Evolutionary conservation across 23 tunicate genomes (phyloP).

Genomic region (Clavelina lepadiformis): DNA sequence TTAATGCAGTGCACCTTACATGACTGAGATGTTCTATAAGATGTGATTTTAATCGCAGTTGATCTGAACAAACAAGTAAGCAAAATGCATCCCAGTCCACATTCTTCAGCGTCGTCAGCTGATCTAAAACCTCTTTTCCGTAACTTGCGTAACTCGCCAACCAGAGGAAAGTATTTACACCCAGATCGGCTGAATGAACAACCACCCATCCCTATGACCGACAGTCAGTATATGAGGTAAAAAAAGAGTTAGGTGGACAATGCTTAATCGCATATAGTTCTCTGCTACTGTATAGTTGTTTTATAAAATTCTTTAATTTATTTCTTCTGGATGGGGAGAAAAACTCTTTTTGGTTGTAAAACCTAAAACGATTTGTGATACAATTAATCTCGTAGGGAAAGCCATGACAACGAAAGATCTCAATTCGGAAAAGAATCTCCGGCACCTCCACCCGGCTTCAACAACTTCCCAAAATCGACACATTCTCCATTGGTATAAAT

Average conservation of each 20-base stretch:
- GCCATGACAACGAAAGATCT: no score
- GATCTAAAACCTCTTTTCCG: slow-evolving; percentile 43
- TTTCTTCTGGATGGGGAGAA: not conserved
- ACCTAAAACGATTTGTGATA: no score
- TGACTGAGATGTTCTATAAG: not conserved
- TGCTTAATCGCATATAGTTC: no score
- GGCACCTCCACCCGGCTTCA: slow-evolving; percentile 63
- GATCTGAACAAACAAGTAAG: slow-evolving; percentile 5
- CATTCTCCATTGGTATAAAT: slow-evolving; percentile 37
- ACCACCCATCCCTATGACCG: not conserved
- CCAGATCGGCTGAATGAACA: slow-evolving; percentile 25
- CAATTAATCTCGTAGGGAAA: no score
- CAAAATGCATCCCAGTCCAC: slow-evolving; percentile 27
- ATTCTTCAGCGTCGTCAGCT: slow-evolving; percentile 59
- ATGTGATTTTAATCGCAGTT: not conserved
- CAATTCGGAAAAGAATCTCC: slow-evolving; percentile 11
- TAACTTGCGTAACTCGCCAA: slow-evolving; percentile 31
- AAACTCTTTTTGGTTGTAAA: not conserved
- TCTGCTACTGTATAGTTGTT: no score
- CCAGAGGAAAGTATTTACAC: slow-evolving; percentile 24
- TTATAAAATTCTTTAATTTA: no score
- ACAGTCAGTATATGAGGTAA: not conserved
- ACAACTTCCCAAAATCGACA: slow-evolving; percentile 19
- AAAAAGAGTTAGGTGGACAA: no score
- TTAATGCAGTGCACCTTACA: not conserved